Conservation (phyloP, 1,140 invertebrate genomes). For the Carcinoscorpius rotundicauda region DNA sequence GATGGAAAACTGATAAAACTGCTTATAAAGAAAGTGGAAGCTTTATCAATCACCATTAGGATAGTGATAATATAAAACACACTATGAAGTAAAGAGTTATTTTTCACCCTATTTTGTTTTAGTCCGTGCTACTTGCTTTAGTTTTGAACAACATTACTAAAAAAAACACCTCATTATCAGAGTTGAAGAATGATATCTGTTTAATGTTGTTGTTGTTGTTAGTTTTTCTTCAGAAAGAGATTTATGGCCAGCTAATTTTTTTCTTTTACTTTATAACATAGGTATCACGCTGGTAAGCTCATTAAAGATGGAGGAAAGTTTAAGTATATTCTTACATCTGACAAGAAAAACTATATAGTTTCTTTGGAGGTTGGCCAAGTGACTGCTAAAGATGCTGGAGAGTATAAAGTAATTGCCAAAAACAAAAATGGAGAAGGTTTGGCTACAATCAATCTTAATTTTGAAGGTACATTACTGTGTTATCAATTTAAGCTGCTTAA, state of each 20-base stretch:
- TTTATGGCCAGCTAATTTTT: neutral
- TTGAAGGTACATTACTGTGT: slow-evolving; percentile 47
- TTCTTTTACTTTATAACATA: slow-evolving; percentile 2
- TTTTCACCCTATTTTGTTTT: too few relatives aligned
- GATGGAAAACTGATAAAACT: too few relatives aligned
- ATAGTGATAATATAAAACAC: too few relatives aligned
- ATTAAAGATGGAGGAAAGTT: slow-evolving; percentile 15
- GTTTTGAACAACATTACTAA: too few relatives aligned
- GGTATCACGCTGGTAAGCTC: slow-evolving; percentile 13
- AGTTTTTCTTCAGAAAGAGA: neutral
- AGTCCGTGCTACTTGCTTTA: too few relatives aligned
- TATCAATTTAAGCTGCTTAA: too few relatives aligned
- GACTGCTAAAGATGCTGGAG: slow-evolving; percentile 71
- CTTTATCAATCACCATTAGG: too few relatives aligned
- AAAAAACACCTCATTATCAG: too few relatives aligned
- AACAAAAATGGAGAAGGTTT: slow-evolving; percentile 84
- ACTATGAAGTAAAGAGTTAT: too few relatives aligned
- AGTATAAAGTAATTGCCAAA: slow-evolving; percentile 82
- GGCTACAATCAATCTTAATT: slow-evolving; percentile 91
- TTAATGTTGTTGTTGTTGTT: too few relatives aligned
- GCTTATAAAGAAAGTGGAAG: too few relatives aligned
- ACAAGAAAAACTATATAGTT: slow-evolving; percentile 54
- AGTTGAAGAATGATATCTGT: too few relatives aligned
- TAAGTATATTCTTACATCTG: slow-evolving; percentile 17
- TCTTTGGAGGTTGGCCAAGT: slow-evolving; percentile 70